Evolutionary conservation across 2,113 vertebrate species (phyloP), one percentile per base, ranked within the genome.

Genomic region (Sylvia atricapilla): DNA sequence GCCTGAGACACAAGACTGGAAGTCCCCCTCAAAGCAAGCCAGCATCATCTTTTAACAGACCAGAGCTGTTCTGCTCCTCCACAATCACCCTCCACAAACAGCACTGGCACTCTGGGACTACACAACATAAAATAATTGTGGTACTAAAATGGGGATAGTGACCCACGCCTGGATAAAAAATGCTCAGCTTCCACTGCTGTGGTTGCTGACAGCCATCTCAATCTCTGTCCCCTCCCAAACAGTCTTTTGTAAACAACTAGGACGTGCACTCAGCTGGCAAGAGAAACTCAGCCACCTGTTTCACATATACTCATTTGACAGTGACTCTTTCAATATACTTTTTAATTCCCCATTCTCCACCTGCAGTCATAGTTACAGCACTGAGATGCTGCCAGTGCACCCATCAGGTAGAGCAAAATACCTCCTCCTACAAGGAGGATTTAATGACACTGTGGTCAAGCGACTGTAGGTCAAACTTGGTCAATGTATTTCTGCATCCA

Each of bases 241-340:
- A 68, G 21, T 15, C 15, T 35, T 66, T 7, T 66, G 30, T 55
- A 58, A 86, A 46, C 17, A 50, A 70, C 0, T 0, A 59, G 19
- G 9, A 52, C 0, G 7, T 15, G 19, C 0, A 0, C 66, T 30
- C 66, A 50, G 31, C 24, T 25, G 28, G n/a, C 20, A 64, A 31
- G 22, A 56, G 33, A 85, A 66, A 24, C 22, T 63, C 52, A 13
- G 21, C 31, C 62, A 72, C 16, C 37, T 79, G 30, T 31, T 69
- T 37, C 44, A 35, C 21, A 17, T 20, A 70, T 18, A 68, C 10
- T 37, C 3, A 0, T 59, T 24, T 52, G 19, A 78, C 44, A 67
- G 18, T 6, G 11, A 20, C 16, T 82, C 28, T 72, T 81, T 27
- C 47, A 47, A 43, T 12, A 11, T 4, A 52, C 19, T 46, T 62